Evolutionary conservation across 2,113 vertebrate species (phyloP).

Genomic region (Neopipo cinnamomea): DNA sequence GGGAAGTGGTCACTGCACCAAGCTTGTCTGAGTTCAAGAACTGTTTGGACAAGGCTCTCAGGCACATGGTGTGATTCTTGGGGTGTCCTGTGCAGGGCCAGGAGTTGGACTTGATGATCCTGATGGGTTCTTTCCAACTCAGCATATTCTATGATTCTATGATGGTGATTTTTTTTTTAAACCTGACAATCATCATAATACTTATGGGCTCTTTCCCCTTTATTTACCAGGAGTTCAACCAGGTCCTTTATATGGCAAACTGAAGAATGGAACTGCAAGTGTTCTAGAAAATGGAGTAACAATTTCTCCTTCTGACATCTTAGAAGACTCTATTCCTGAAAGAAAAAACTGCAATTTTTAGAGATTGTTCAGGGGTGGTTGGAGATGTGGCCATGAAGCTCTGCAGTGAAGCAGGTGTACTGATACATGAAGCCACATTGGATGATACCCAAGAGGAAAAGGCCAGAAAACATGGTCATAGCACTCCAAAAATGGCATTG

Average conservation of each 20-base stretch:
- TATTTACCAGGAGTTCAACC: conserved; percentile 81
- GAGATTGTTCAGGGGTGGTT: conserved; percentile 83
- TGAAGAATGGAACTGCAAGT: conserved; percentile 82
- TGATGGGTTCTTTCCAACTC: no score
- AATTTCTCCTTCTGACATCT: conserved; percentile 79
- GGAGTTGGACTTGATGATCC: no score
- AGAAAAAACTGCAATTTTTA: conserved; percentile 83
- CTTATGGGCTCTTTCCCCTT: background rate
- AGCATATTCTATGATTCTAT: no score
- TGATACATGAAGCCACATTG: conserved; percentile 91
- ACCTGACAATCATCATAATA: background rate
- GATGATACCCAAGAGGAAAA: conserved; percentile 83
- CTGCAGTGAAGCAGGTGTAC: conserved; percentile 80
- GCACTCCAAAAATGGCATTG: conserved; percentile 85
- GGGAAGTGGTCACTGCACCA: no score
- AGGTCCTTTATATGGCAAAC: conserved; percentile 85
- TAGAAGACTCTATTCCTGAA: conserved; percentile 79
- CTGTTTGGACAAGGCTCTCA: no score
- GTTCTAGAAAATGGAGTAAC: conserved; percentile 80
- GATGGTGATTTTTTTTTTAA: background rate
- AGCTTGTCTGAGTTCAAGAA: no score
- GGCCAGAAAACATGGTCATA: conserved; percentile 86
- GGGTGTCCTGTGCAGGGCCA: no score
- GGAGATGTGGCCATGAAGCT: conserved; percentile 68
- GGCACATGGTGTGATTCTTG: no score